Evolutionary conservation across 2,888 invertebrate species (phyloP), one percentile per base, ranked within the genome.

Genomic region (Ischnura elegans): DNA sequence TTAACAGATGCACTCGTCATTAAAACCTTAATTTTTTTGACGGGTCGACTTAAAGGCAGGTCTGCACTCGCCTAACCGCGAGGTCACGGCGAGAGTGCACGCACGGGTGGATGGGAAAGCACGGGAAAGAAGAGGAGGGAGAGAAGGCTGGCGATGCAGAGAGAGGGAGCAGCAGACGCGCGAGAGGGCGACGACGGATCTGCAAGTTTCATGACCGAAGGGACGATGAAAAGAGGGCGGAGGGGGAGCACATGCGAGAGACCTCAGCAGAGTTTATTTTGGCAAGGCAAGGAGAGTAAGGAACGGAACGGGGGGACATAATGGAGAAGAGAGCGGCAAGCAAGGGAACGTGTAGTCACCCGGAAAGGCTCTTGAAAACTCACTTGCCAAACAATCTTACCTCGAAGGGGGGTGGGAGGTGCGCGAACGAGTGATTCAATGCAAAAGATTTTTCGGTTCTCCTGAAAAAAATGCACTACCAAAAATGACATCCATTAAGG

Each of bases 141-240:
- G 87, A n/a, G 10, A 16, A 36, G 36, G 43, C 5, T 13, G 43
- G 51, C 13, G 61, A 55, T 3, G 21, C 55, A 6, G 66, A 29
- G 29, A 13, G 47, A 55, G 55, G 21, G 55, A 3, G 21, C 4
- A 61, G 61, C 6, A 6, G 25, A 36, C 3, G 76, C 3, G 76
- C 21, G 76, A 10, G 36, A 36, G 45, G 43, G 45, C 25, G 46
- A n/a, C 43, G 43, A 90, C 55, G 61, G 90, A 66, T 43, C 43
- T 90, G 90, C 90, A 90, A 66, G 90, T 90, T 90, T 90, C 90
- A 90, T 90, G 90, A 76, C 76, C 76, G 76, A 76, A 55, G 61
- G 61, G 61, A 61, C 61, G 61, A 43, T 61, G 86, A n/a, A 86
- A 86, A 86, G 51, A 55, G 46, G 8, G 8, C n/a, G n/a, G 16